Base-by-base conservation (phyloP, 2,113 vertebrate genomes). In the Solea solea region DNA sequence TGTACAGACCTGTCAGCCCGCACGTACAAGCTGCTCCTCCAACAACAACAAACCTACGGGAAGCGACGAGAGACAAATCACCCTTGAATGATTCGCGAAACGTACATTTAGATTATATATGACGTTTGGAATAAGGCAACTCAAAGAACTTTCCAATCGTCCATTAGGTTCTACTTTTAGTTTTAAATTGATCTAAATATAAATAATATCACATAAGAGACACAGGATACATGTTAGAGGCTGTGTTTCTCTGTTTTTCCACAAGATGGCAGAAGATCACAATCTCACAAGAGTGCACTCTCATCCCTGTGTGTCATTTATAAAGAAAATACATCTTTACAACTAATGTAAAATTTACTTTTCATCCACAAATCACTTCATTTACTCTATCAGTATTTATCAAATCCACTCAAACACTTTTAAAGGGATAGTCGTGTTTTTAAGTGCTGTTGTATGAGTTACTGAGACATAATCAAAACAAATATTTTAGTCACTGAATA, bases 201-300 rank as follows among this genome's bases (percentile, higher is more conserved):
- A 6, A 34, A 34, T 34, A 34, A 34, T 34, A 34, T 4, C 49
- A 54, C 11, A 7, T 21, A 21, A 21, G 21, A 1, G 45, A 48
- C 11, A 48, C 45, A 48, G 5, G 12, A 0, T 3, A 48, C 12
- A 14, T 10, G 45, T 48, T 13, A 12, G 11, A 15, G 1, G 0
- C 8, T 8, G 54, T 39, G 25, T 55, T 5, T 72, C 7, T 0
- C 9, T 0, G 5, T 4, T 1, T 45, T 3, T 42, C 82, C 89
- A 80, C 80, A 56, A 81, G 90, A 70, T 81, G 83, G 76, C 69
- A 76, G 76, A 69, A 88, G 57, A 64, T 3, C 7, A 52, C 1
- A 41, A 62, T 79, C 73, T 66, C 21, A 21, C 21, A 48, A 48
- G 11, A 10, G 11, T 14, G 5, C 11, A 14, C 4, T 48, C 14